These are phyloP conservation scores for Pampus argenteus DNA, from an alignment of 2,797 vertebrate genomes.

Conservation along the genomic window DNA sequence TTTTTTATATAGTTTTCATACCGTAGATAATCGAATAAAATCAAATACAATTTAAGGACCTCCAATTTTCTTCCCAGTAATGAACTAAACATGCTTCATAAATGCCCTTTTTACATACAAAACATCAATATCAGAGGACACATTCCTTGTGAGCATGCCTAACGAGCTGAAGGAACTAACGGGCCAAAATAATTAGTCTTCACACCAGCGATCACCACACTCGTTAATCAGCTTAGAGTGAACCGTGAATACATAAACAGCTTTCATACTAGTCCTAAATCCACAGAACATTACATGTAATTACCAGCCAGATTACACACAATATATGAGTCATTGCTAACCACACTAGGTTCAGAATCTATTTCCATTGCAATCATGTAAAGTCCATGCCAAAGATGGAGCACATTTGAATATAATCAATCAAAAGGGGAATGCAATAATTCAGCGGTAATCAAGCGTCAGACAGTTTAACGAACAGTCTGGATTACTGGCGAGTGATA, in stretches of 20 bases:
- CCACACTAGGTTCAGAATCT: slow-evolving; percentile 27
- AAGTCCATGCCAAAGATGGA: slow-evolving; percentile 7
- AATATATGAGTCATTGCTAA: slow-evolving; percentile 36
- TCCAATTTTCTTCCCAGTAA: slow-evolving; percentile 27
- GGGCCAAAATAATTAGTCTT: slow-evolving; percentile 72
- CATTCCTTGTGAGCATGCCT: slow-evolving; percentile 42
- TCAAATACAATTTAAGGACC: slow-evolving; percentile 30
- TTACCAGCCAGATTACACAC: slow-evolving; percentile 54
- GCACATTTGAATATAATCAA: slow-evolving; percentile 33
- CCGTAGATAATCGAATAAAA: slow-evolving; percentile 41
- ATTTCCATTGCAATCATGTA: slow-evolving; percentile 35
- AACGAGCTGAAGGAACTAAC: slow-evolving; percentile 64
- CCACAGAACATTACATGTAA: slow-evolving; percentile 67
- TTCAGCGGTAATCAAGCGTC: slow-evolving; percentile 48
- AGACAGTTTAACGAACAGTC: slow-evolving; percentile 39
- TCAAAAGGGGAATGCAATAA: slow-evolving; percentile 36
- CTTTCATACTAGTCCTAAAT: slow-evolving; percentile 55
- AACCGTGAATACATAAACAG: slow-evolving; percentile 68
- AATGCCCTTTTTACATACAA: slow-evolving; percentile 60
- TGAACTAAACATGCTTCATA: slow-evolving; percentile 44
- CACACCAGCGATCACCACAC: slow-evolving; percentile 59
- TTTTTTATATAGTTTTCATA: slow-evolving; percentile 12
- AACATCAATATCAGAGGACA: slow-evolving; percentile 47
- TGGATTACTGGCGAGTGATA: slow-evolving; percentile 18
- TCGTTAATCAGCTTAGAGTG: slow-evolving; percentile 74